Conservation (phyloP, 2,797 vertebrate genomes). For the Phyllotis vaccarum region DNA sequence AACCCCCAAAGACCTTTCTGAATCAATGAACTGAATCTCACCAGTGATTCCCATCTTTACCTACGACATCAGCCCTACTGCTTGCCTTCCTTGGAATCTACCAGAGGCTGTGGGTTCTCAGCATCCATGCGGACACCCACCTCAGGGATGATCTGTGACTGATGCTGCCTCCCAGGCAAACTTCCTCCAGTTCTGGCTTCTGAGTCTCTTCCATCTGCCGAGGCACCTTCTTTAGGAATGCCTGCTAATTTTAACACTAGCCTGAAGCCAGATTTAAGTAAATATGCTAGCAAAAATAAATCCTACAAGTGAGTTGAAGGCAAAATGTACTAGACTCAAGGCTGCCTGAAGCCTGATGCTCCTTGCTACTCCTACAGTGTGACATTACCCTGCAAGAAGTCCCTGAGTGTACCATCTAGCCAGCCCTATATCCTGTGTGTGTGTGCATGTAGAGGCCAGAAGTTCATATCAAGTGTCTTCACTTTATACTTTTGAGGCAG, state of each 20-base stretch:
- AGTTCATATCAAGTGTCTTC: background rate
- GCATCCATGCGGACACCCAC: background rate
- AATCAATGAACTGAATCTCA: background rate
- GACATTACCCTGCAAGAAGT: background rate
- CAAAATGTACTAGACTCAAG: conserved; percentile 12
- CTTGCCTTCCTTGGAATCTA: background rate
- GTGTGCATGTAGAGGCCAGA: background rate
- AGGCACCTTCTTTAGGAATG: conserved; percentile 56
- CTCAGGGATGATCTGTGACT: background rate
- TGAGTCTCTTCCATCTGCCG: conserved; percentile 38
- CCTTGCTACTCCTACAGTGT: background rate
- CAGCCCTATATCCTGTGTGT: background rate
- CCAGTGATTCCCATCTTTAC: background rate
- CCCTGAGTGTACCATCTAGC: background rate
- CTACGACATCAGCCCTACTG: background rate
- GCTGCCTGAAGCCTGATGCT: background rate
- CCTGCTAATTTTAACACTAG: conserved; percentile 61
- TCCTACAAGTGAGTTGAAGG: conserved; percentile 27
- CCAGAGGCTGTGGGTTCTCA: background rate
- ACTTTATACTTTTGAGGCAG: background rate
- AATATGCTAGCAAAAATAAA: conserved; percentile 65
- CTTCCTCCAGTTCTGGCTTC: background rate
- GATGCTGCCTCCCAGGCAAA: background rate
- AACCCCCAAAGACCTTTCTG: background rate
- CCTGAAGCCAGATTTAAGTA: conserved; percentile 64